Evolutionary conservation across 2,888 invertebrate species (phyloP).

Genomic region (Chymomyza fuscimana): DNA sequence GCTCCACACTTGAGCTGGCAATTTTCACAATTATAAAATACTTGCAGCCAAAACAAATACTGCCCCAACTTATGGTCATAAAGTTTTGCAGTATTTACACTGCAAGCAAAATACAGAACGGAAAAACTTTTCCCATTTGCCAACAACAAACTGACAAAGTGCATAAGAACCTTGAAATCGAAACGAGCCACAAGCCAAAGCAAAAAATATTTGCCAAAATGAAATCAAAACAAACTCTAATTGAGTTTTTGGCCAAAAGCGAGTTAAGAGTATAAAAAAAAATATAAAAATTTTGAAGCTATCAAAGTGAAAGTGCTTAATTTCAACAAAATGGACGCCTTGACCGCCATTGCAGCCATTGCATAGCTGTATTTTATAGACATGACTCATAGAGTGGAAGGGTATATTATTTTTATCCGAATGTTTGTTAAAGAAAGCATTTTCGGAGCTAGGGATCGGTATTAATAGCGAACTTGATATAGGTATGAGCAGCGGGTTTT

Average conservation of each 20-base stretch:
- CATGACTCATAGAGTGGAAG: too few relatives aligned
- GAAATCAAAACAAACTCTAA: slow-evolving; percentile 59
- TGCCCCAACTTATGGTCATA: slow-evolving; percentile 27
- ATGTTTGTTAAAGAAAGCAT: too few relatives aligned
- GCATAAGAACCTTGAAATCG: slow-evolving; percentile 9
- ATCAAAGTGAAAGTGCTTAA: neutral
- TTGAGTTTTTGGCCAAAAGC: slow-evolving; percentile 52
- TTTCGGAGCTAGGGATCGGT: too few relatives aligned
- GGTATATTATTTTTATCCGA: too few relatives aligned
- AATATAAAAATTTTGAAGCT: neutral
- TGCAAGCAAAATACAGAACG: slow-evolving; percentile 30
- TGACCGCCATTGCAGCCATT: slow-evolving; percentile 9
- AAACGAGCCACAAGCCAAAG: slow-evolving; percentile 26
- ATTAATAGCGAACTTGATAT: too few relatives aligned
- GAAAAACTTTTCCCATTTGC: slow-evolving; percentile 59
- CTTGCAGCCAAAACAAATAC: neutral
- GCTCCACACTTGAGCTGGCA: neutral
- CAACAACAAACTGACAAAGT: slow-evolving; percentile 31
- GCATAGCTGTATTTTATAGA: neutral
- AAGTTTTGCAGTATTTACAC: slow-evolving; percentile 39
- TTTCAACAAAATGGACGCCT: neutral
- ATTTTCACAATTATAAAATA: neutral
- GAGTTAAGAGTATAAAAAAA: slow-evolving; percentile 39
- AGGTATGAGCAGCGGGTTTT: too few relatives aligned
- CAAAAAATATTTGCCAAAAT: slow-evolving; percentile 46